Conservation (phyloP, 2,888 invertebrate species). For the Pristionchus japonicus region DNA sequence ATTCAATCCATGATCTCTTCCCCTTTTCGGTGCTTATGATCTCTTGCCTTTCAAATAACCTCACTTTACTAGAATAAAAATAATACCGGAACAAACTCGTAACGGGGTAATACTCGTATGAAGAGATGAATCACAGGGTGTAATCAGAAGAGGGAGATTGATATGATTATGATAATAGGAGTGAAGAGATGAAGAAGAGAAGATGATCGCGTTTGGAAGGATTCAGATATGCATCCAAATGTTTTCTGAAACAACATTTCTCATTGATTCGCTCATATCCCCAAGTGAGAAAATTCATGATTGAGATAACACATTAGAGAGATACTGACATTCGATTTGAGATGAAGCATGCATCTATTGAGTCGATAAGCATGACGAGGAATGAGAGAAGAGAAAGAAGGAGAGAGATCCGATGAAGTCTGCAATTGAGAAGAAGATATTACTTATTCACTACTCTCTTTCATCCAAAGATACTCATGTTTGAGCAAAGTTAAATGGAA, state of each 20-base stretch:
- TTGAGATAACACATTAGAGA: too few species aligned
- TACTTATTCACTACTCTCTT: background rate
- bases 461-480: background rate
- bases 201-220: constrained; percentile 15
- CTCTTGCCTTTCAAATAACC: background rate
- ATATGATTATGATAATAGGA: background rate
- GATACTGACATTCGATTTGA: constrained; percentile 8
- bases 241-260: background rate
- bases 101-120: background rate
- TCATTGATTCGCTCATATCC: background rate
- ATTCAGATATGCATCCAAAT: background rate
- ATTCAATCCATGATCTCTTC: background rate
- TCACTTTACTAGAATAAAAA: background rate
- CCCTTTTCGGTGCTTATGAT: constrained; percentile 7
- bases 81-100: background rate
- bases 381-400: constrained; percentile 19
- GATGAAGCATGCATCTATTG: constrained; percentile 3
- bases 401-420: constrained; percentile 4
- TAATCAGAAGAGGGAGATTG: background rate
- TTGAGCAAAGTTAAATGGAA: background rate
- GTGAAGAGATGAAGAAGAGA: background rate
- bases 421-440: background rate
- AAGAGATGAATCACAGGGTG: background rate
- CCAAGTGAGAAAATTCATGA: background rate
- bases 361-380: constrained; percentile 11